These are phyloP conservation scores for Lepidocyrtoides sp. DNA, from an alignment of 2,888 invertebrate species.

Conservation along the genomic window DNA sequence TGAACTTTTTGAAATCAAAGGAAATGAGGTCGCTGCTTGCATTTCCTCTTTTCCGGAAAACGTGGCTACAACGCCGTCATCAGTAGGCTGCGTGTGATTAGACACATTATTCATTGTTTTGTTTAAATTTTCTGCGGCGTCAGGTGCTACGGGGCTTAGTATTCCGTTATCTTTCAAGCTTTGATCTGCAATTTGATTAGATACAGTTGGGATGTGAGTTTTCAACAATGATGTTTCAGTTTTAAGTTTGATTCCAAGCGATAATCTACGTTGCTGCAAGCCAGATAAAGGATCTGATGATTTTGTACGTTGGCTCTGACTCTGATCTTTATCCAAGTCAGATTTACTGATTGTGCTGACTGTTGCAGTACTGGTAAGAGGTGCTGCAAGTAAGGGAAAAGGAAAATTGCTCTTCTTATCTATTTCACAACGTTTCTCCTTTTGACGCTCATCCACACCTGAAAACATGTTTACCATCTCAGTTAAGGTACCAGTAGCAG, in stretches of 20 bases:
- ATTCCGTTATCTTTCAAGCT: neutral
- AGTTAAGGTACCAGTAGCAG: neutral
- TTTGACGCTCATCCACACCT: slow-evolving; percentile 85
- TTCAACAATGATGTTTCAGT: neutral
- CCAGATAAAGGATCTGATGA: neutral
- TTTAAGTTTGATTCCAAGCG: slow-evolving; percentile 61
- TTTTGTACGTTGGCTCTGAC: neutral
- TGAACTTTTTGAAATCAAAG: no score
- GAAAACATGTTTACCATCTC: neutral
- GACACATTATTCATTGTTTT: neutral
- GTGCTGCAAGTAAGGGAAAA: slow-evolving; percentile 44
- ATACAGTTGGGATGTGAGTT: neutral
- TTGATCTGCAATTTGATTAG: neutral
- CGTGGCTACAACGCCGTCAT: no score
- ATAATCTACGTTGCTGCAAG: slow-evolving; percentile 51
- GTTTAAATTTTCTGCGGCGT: neutral
- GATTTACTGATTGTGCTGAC: neutral
- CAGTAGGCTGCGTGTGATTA: no score
- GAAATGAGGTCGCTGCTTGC: no score
- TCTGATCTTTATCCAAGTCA: neutral
- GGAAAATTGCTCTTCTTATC: slow-evolving; percentile 84
- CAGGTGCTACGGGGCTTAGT: neutral
- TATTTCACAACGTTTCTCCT: slow-evolving; percentile 81
- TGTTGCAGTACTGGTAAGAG: neutral
- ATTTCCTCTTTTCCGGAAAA: no score